These are phyloP conservation scores for Pitangus sulphuratus DNA, from an alignment of 2,797 vertebrate species.

Conservation along the genomic window DNA sequence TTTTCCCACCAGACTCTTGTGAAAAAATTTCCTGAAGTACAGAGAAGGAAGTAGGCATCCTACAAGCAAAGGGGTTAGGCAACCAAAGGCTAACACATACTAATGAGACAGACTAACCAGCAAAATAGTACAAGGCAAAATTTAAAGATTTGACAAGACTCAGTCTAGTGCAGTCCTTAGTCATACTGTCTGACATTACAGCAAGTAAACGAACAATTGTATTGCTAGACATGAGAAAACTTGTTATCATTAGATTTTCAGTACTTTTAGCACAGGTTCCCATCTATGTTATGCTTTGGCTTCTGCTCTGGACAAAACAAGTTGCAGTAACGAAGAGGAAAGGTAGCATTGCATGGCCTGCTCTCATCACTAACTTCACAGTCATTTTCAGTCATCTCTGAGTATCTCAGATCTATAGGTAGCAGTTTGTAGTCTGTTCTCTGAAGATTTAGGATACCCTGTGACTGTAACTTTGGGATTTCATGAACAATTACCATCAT, in stretches of 20 bases:
- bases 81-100: background rate
- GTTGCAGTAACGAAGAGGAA: background rate
- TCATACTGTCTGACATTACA: background rate
- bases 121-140: background rate
- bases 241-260: accelerated
- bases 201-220: background rate
- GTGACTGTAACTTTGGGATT: background rate
- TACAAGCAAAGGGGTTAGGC: background rate
- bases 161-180: background rate
- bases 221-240: background rate
- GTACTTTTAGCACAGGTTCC: background rate
- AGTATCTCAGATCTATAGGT: background rate
- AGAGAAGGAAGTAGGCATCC: background rate
- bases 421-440: background rate
- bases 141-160: background rate
- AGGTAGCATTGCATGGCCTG: background rate
- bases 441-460: background rate
- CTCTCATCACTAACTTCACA: background rate
- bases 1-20: background rate
- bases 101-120: background rate
- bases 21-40: background rate
- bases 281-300: background rate
- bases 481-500: background rate
- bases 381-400: background rate
- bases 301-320: background rate